Evolutionary conservation across 2,888 invertebrate genomes (phyloP), one percentile per base, ranked within the genome.

Genomic region (Plagiodera versicolora): DNA sequence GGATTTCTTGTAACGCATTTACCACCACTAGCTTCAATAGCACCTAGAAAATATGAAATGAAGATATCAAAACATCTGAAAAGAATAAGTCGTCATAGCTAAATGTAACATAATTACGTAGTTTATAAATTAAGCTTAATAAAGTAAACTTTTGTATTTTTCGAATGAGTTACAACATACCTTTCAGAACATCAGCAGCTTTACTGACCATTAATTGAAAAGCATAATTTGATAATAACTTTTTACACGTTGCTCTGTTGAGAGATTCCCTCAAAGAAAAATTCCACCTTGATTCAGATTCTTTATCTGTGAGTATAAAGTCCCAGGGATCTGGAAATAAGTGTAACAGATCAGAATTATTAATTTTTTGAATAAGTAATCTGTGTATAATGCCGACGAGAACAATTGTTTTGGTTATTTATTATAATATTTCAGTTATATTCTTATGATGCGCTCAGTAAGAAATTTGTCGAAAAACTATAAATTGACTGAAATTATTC

Each of bases 321-420:
- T 80, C 75, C 85, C 85, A 86, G 0, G 86, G 86, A 78, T 86
- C 86, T 86, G 72, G n/a, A 71, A 70, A 70, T 72, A 3, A 24
- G 24, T 24, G n/a, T n/a, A n/a, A n/a, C n/a, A n/a, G n/a, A n/a
- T n/a, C n/a, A n/a, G n/a, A n/a, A n/a, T n/a, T n/a, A n/a, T n/a
- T n/a, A n/a, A n/a, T n/a, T n/a, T n/a, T n/a, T n/a, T n/a, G n/a
- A n/a, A n/a, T n/a, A n/a, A n/a, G n/a, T n/a, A n/a, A n/a, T n/a
- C n/a, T n/a, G n/a, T n/a, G n/a, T n/a, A n/a, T n/a, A n/a, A n/a
- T n/a, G n/a, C n/a, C n/a, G n/a, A n/a, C n/a, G n/a, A n/a, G n/a
- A n/a, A n/a, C n/a, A n/a, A n/a, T n/a, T n/a, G n/a, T n/a, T n/a
- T n/a, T n/a, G n/a, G n/a, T n/a, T n/a, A n/a, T n/a, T n/a, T n/a